Evolutionary conservation across 2,797 vertebrate species (phyloP).

Genomic region (Acanthurus lineatus): DNA sequence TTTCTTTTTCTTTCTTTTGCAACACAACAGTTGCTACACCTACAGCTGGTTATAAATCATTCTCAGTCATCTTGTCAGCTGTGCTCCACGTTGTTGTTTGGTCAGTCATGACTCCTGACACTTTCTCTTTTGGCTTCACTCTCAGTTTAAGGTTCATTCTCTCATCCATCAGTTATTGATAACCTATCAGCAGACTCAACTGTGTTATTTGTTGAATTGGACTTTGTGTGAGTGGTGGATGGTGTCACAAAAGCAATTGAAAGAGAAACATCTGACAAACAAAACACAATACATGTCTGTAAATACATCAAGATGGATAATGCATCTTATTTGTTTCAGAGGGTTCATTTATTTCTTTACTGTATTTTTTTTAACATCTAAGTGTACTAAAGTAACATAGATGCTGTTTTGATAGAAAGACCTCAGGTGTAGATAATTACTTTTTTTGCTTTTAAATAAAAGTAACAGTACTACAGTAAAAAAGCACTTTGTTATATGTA

Average conservation of each 20-base stretch:
- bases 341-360: background rate
- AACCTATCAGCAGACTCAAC: slow-evolving; percentile 39
- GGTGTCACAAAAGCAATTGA: slow-evolving; percentile 34
- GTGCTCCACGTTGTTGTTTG: background rate
- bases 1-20: too few species aligned
- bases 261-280: background rate
- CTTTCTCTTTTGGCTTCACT: background rate
- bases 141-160: slow-evolving; percentile 2
- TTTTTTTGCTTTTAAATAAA: too few species aligned
- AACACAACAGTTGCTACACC: background rate
- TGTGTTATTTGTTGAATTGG: slow-evolving; percentile 20
- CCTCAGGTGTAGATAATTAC: too few species aligned
- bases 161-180: slow-evolving; percentile 53
- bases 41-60: slow-evolving; percentile 1
- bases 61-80: slow-evolving; percentile 22
- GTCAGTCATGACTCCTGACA: slow-evolving; percentile 27
- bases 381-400: too few species aligned
- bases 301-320: background rate
- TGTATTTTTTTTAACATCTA: background rate
- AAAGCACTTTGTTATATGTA: too few species aligned
- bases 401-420: too few species aligned
- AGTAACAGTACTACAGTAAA: too few species aligned
- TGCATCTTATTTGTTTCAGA: background rate
- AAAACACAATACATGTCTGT: background rate
- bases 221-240: slow-evolving; percentile 22